These are phyloP conservation scores for Drosophila cardini DNA, from an alignment of 1,140 invertebrate genomes.

Conservation along the genomic window DNA sequence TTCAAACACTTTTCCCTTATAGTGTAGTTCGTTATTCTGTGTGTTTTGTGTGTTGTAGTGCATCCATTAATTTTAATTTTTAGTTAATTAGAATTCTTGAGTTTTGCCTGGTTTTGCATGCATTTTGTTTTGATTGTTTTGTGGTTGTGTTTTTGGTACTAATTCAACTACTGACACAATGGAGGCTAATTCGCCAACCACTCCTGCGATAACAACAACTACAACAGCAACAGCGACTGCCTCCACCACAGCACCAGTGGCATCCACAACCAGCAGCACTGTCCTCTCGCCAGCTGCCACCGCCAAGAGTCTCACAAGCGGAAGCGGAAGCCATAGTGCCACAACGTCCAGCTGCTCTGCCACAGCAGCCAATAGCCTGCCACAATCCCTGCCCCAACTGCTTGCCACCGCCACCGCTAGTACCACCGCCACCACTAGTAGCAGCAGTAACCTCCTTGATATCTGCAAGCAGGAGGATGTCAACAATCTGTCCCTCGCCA, in stretches of 20 bases:
- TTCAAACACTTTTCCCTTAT: conserved; percentile 9
- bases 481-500: conserved; percentile 77
- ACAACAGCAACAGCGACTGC: conserved; percentile 25
- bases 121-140: conserved; percentile 57
- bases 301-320: conserved; percentile 39
- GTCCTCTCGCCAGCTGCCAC: conserved; percentile 52
- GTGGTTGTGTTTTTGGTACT: conserved; percentile 54
- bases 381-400: conserved; percentile 53
- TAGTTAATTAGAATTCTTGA: neutral
- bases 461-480: conserved; percentile 66
- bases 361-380: conserved; percentile 7
- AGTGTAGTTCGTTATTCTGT: conserved; percentile 32
- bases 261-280: conserved; percentile 33
- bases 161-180: conserved; percentile 28
- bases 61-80: conserved; percentile 34
- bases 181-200: conserved; percentile 65
- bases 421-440: conserved; percentile 27
- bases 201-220: conserved; percentile 27
- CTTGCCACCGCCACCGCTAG: conserved; percentile 26
- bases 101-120: conserved; percentile 60
- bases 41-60: conserved; percentile 10
- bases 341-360: conserved; percentile 48
- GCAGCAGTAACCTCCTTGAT: conserved; percentile 47
- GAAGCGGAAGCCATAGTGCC: conserved; percentile 25
- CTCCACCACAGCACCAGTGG: conserved; percentile 23